Evolutionary conservation across 2,797 vertebrate genomes (phyloP).

Genomic region (Melanogrammus aeglefinus): DNA sequence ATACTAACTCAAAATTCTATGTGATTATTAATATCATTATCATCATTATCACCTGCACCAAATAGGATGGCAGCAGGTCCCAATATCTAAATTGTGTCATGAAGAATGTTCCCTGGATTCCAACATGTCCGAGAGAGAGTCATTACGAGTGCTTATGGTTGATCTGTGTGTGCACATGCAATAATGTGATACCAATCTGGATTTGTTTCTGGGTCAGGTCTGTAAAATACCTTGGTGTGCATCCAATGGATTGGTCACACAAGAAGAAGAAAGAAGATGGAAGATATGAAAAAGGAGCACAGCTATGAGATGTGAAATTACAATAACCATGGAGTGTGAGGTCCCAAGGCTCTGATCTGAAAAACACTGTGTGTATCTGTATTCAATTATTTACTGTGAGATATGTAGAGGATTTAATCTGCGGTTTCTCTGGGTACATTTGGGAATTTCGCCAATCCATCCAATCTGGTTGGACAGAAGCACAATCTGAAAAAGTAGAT

Average conservation of each 20-base stretch:
- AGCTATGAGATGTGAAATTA: conserved; percentile 19
- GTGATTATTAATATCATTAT: neutral
- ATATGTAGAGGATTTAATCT: neutral
- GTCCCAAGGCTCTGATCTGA: conserved; percentile 5
- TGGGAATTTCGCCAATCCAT: no score
- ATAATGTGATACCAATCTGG: conserved; percentile 28
- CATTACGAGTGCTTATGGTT: conserved; percentile 5
- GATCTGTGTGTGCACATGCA: conserved; percentile 28
- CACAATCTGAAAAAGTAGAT: neutral
- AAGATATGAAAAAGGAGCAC: conserved; percentile 16
- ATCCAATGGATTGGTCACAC: conserved; percentile 38
- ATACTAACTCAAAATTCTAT: neutral
- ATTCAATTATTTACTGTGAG: neutral
- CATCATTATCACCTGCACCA: neutral
- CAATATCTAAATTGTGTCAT: conserved; percentile 11
- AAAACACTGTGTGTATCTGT: neutral
- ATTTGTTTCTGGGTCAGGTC: conserved; percentile 51
- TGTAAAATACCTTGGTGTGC: conserved; percentile 25
- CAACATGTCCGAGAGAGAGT: neutral
- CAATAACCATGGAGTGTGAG: conserved; percentile 14
- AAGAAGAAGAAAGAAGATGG: neutral
- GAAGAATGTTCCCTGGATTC: conserved; percentile 27
- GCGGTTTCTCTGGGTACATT: neutral
- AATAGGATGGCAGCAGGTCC: neutral
- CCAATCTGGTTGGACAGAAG: neutral